Conservation (phyloP, 2,113 vertebrate species). For the Cranoglanis bouderius region DNA sequence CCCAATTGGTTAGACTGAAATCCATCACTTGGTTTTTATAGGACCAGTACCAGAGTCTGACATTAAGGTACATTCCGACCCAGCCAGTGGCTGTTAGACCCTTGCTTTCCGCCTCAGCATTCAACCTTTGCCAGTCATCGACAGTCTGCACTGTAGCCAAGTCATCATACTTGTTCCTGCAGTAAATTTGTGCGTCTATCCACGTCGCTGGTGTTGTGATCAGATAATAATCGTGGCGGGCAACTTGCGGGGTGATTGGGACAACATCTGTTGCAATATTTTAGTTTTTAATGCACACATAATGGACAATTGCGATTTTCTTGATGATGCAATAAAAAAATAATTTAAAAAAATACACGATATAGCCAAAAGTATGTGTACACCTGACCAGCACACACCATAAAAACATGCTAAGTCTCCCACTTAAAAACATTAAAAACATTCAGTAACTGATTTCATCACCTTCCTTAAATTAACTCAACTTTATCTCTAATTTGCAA, state of each 20-base stretch:
- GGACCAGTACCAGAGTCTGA: slow-evolving; percentile 36
- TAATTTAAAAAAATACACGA: background rate
- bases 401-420: background rate
- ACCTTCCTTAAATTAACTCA: background rate
- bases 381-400: background rate
- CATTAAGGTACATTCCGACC: slow-evolving; percentile 31
- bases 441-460: background rate
- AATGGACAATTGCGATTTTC: background rate
- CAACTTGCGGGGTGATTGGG: background rate
- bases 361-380: background rate
- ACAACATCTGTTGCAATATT: background rate
- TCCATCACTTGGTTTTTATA: background rate
- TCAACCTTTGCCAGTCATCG: background rate
- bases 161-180: background rate
- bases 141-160: slow-evolving; percentile 9
- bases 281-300: background rate
- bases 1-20: background rate
- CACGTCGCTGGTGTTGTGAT: background rate
- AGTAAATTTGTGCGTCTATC: background rate
- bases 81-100: background rate
- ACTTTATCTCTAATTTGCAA: background rate
- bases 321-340: background rate
- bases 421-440: background rate
- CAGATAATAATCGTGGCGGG: background rate
- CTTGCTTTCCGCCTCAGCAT: background rate